These are phyloP conservation scores for Drosophila hamatofila DNA, from an alignment of 2,888 invertebrate species.

Conservation along the genomic window DNA sequence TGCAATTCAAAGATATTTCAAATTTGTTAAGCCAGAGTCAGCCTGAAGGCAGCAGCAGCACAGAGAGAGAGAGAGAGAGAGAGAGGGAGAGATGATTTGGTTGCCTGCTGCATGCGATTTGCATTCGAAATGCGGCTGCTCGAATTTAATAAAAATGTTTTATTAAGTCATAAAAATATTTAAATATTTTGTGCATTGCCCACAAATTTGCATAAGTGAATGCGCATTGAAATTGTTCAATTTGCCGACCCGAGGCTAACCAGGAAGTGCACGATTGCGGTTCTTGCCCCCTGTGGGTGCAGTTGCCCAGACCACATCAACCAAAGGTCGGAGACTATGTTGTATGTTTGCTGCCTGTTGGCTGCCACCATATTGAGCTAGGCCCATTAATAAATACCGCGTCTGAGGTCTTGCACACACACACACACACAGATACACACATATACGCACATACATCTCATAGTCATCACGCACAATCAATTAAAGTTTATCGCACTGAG, in stretches of 20 bases:
- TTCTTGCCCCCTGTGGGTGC: constrained; percentile 54
- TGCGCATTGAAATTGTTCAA: constrained; percentile 75
- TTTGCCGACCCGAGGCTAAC: constrained; percentile 60
- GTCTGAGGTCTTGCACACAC: constrained; percentile 22
- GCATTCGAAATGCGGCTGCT: constrained; percentile 74
- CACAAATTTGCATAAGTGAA: constrained; percentile 72
- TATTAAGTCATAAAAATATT: constrained; percentile 79
- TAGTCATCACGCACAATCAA: constrained; percentile 71
- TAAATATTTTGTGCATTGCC: constrained; percentile 52
- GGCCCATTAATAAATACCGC: constrained; percentile 54
- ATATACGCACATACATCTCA: constrained; percentile 12
- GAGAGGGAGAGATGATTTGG: constrained; percentile 11
- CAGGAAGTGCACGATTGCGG: constrained; percentile 67
- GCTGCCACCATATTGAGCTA: constrained; percentile 40
- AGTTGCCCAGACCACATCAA: constrained; percentile 23
- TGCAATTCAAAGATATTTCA: constrained; percentile 81
- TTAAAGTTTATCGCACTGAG: constrained; percentile 68
- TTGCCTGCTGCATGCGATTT: constrained; percentile 66
- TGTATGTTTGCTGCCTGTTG: neutral
- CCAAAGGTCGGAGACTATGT: neutral
- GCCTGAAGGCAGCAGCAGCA: constrained; percentile 14
- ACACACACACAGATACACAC: constrained; percentile 24
- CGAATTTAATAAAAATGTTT: constrained; percentile 80
- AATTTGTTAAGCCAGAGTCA: constrained; percentile 61
- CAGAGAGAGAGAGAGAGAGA: rapidly evolving